phyloP scores from a whole-genome alignment of 2,797 vertebrate genomes.

The Babyrousa celebensis region DNA sequence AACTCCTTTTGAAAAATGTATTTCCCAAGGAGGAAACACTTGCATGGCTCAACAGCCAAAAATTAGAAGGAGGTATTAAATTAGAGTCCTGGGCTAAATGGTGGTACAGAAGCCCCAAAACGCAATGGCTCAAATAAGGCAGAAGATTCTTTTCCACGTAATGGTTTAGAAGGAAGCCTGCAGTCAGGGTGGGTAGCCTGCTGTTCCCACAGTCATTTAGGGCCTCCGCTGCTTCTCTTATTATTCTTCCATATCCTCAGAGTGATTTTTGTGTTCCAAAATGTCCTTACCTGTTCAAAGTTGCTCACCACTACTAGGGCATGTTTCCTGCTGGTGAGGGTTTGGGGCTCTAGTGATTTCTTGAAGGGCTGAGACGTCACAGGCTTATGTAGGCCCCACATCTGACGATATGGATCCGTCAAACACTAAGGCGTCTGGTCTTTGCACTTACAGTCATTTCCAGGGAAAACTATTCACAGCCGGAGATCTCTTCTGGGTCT shows the following conservation, averaged over 20 bases:
- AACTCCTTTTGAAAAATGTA: neutral
- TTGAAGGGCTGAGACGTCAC: neutral
- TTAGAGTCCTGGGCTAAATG: neutral
- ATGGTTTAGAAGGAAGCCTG: neutral
- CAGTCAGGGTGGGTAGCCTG: neutral
- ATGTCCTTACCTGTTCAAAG: neutral
- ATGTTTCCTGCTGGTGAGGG: neutral
- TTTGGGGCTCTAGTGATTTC: neutral
- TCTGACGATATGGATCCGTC: neutral
- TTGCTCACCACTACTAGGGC: neutral
- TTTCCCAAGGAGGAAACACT: neutral
- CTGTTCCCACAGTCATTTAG: fast-evolving
- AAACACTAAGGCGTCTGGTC: neutral
- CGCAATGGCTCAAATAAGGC: neutral
- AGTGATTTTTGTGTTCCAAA: neutral
- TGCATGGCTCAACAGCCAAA: neutral
- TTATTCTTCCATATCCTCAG: neutral
- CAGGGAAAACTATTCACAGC: no score
- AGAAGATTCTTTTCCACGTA: neutral
- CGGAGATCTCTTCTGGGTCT: neutral
- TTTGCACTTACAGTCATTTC: neutral
- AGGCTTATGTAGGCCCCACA: neutral
- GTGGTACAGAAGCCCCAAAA: neutral
- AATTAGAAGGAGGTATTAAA: neutral
- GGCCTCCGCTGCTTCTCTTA: neutral